phyloP scores from a whole-genome alignment of 1,140 invertebrate genomes.

The Lucilia cuprina region DNA sequence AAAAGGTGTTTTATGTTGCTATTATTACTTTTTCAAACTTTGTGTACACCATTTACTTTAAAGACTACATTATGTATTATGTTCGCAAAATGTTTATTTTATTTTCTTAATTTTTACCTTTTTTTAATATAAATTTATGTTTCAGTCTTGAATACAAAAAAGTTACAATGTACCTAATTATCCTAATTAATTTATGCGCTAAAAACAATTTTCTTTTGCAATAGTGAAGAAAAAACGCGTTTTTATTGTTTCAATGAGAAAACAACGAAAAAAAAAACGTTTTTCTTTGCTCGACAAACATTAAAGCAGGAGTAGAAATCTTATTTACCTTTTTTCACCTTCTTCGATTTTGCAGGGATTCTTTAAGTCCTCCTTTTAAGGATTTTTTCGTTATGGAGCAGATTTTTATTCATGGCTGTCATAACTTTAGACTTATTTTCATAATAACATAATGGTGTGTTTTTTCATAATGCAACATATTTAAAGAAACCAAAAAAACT shows the following conservation, averaged over 20 bases:
- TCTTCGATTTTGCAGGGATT: too few relatives aligned
- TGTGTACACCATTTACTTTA: too few relatives aligned
- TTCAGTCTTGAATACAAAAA: not conserved
- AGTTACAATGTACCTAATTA: not conserved
- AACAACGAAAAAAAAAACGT: not conserved
- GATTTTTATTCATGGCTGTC: not conserved
- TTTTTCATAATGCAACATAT: too few relatives aligned
- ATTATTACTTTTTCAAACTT: too few relatives aligned
- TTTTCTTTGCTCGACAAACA: not conserved
- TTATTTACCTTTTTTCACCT: too few relatives aligned
- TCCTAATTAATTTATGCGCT: not conserved
- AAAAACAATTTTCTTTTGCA: not conserved
- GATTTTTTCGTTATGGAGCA: not conserved
- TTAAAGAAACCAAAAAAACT: too few relatives aligned
- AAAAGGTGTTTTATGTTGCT: too few relatives aligned
- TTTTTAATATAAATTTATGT: not conserved
- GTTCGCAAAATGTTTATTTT: too few relatives aligned
- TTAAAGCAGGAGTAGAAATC: too few relatives aligned
- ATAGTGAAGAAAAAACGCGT: not conserved
- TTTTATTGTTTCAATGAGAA: not conserved
- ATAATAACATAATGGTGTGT: not conserved
- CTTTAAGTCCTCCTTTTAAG: not conserved
- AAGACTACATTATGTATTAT: too few relatives aligned
- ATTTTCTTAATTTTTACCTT: too few relatives aligned
- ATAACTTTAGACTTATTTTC: not conserved